phyloP scores from a whole-genome alignment of 2,797 vertebrate species.

The Typhlichthys eigenmanni region DNA sequence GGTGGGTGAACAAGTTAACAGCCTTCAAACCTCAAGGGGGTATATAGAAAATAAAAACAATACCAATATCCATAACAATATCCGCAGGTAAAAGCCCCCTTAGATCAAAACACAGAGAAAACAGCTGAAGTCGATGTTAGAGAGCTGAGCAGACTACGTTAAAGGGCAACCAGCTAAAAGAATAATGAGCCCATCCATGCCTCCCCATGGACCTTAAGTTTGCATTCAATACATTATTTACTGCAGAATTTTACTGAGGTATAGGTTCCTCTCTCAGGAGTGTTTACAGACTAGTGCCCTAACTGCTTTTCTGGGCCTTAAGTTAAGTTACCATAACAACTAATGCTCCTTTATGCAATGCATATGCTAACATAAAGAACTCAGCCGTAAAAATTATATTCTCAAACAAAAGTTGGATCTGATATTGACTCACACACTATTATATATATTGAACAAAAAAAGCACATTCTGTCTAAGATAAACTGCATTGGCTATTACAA shows the following conservation, averaged over 20 bases:
- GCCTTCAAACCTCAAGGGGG: constrained; percentile 62
- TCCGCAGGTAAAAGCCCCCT: constrained; percentile 76
- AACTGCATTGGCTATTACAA: too few species aligned
- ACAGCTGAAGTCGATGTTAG: constrained; percentile 63
- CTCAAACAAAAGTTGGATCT: too few species aligned
- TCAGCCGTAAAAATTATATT: too few species aligned
- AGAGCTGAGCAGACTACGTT: constrained; percentile 60
- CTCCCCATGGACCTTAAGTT: constrained; percentile 76
- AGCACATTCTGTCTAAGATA: too few species aligned
- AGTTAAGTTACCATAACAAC: constrained; percentile 43
- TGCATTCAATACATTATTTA: constrained; percentile 82
- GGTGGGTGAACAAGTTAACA: constrained; percentile 61
- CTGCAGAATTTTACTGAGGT: constrained; percentile 72
- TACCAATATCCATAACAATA: constrained; percentile 74
- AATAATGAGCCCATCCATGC: constrained; percentile 73
- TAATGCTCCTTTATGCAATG: constrained; percentile 46
- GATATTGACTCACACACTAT: too few species aligned
- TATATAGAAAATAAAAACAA: constrained; percentile 66
- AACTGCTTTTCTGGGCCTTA: constrained; percentile 64
- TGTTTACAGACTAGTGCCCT: constrained; percentile 70
- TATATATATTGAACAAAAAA: too few species aligned
- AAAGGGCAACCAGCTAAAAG: constrained; percentile 70
- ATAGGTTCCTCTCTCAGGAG: constrained; percentile 72
- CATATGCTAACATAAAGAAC: constrained; percentile 26
- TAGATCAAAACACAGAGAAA: constrained; percentile 70